A percentile compares a stretch with the other conserved stretches of the same genome.
Evolutionary conservation across 2,888 invertebrate genomes (phyloP).

Genomic region (Arrhopalites spinosus): DNA sequence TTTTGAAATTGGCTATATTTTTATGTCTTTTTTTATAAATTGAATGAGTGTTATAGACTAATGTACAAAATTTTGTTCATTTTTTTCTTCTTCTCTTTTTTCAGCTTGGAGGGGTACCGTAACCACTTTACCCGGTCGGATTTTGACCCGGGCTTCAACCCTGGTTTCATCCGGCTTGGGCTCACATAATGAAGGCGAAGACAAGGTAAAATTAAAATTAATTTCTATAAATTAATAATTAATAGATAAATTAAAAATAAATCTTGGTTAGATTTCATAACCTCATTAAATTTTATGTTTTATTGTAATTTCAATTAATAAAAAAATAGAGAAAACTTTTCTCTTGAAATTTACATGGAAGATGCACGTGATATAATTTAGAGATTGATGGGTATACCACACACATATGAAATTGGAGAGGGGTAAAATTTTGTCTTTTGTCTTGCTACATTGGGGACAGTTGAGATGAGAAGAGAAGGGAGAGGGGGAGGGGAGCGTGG

Average conservation of each 20-base stretch:
- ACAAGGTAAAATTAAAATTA: constrained; percentile 45
- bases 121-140: constrained; percentile 72
- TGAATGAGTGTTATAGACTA: too few species aligned
- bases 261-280: too few species aligned
- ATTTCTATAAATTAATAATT: not conserved
- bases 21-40: too few species aligned
- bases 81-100: constrained; percentile 57
- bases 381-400: too few species aligned
- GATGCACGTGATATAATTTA: too few species aligned
- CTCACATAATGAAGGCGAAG: constrained; percentile 57
- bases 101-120: constrained; percentile 77
- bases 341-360: too few species aligned
- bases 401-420: too few species aligned
- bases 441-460: too few species aligned
- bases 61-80: not conserved
- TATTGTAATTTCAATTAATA: too few species aligned
- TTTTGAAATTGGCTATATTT: too few species aligned
- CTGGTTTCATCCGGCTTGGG: constrained; percentile 61
- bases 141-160: constrained; percentile 66
- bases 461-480: not conserved
- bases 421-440: too few species aligned
- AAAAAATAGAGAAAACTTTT: not conserved
- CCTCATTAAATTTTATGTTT: too few species aligned
- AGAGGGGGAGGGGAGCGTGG: not conserved
- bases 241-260: not conserved